These are phyloP conservation scores for Chloebia gouldiae DNA, from an alignment of 2,113 vertebrate species.

Conservation along the genomic window DNA sequence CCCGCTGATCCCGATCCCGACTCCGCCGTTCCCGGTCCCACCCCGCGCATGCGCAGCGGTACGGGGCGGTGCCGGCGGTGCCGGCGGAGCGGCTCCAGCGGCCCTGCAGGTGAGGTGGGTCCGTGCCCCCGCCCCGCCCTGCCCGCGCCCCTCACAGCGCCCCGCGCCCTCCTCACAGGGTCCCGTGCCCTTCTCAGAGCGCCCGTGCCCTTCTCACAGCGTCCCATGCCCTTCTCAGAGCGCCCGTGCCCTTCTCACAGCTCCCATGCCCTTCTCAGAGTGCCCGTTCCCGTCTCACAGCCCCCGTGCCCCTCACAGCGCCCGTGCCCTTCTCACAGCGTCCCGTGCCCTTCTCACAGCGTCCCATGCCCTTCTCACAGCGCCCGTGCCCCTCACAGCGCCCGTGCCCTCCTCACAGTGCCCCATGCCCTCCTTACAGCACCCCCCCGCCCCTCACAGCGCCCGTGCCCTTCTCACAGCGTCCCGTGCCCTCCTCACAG, in stretches of 20 bases:
- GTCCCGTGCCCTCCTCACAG: neutral
- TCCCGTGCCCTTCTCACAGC: neutral
- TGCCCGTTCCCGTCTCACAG: accelerated
- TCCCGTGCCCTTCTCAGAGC: too few species aligned
- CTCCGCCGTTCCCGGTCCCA: accelerated
- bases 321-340: too few species aligned
- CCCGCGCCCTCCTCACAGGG: too few species aligned
- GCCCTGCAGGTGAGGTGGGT: neutral
- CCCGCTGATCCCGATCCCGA: too few species aligned
- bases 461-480: neutral
- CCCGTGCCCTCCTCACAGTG: too few species aligned
- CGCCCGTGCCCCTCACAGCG: too few species aligned
- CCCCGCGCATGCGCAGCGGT: neutral
- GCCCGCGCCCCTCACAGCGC: too few species aligned
- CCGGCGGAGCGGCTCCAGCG: neutral
- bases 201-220: neutral
- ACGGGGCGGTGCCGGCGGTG: neutral
- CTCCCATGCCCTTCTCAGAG: neutral
- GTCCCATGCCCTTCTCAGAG: accelerated
- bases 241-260: too few species aligned
- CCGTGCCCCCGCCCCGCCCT: neutral
- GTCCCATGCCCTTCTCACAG: accelerated
- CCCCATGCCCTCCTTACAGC: too few species aligned
- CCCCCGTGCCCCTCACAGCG: too few species aligned
- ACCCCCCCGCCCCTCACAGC: too few species aligned